Evolutionary conservation across 2,888 invertebrate species (phyloP), one percentile per base, ranked within the genome.

Genomic region (Helicoverpa assulta): DNA sequence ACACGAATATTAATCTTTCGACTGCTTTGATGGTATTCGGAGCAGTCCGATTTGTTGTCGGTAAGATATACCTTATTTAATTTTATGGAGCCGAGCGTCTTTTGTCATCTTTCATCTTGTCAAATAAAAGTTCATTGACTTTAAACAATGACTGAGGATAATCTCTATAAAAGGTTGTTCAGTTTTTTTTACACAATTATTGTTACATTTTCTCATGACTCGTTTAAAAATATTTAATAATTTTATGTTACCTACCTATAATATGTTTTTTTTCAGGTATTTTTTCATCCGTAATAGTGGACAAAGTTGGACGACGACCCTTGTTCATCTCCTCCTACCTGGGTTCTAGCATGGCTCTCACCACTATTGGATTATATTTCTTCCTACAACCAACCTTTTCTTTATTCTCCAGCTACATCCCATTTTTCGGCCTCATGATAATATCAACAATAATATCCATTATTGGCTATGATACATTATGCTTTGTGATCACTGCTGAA

Each of bases 401-500:
- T 84, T 72, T 83, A 73, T 54, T 92, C 82, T 82, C 88, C 89
- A 76, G 92, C 84, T 80, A 90, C 81, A 68, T 96, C 0, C 89
- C 92, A 0, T 93, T 96, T 18, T 87, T 93, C 2, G 95, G 96
- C 0, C 90, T 96, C n/a, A 85, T 92, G 8, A 26, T 26, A 26
- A 8, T 86, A 1, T 86, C 89, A 0, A 88, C 85, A 14, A 83
- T 93, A 0, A 80, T 90, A 0, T 86, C 91, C 0, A 88, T 88
- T 14, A 26, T 94, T 33, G 97, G 96, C 0, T 92, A 95, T 55
- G 94, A 94, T 59, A 95, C 96, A 0, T 80, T 96, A n/a, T 88
- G 93, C 0, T 93, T 92, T 61, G 88, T 95, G 69, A 92, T 96
- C 67, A 90, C 96, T 19, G 96, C 96, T 0, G 96, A 96, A 85